phyloP scores from a whole-genome alignment of 2,797 vertebrate species.

The Hybognathus amarus region DNA sequence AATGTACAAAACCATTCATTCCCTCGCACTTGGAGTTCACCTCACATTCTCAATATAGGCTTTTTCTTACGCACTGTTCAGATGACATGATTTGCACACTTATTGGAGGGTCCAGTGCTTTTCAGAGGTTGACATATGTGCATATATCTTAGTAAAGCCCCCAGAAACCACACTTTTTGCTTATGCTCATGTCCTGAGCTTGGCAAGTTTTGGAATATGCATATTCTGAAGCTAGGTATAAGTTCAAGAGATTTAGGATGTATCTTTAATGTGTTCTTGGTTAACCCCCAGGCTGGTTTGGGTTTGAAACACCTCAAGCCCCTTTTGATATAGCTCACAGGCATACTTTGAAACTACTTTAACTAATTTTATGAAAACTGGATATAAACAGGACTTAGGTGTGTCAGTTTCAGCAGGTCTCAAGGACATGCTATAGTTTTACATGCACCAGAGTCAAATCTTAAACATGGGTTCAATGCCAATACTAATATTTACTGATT shows the following conservation, averaged over 20 bases:
- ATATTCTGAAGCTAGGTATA: background rate
- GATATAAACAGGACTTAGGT: background rate
- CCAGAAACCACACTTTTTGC: conserved; percentile 27
- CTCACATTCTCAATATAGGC: conserved; percentile 19
- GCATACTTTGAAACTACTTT: background rate
- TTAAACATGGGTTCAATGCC: background rate
- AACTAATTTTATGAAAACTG: background rate
- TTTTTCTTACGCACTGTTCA: conserved; percentile 10
- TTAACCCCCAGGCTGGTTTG: background rate
- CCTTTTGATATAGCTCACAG: conserved; percentile 3
- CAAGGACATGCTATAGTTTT: background rate
- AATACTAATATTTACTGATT: background rate
- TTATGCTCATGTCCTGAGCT: background rate
- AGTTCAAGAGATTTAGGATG: background rate
- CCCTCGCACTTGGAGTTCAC: conserved; percentile 6
- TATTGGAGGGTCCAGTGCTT: background rate
- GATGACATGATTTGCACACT: conserved; percentile 16
- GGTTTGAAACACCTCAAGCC: background rate
- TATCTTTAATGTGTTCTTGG: conserved; percentile 1
- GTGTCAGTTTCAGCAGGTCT: background rate
- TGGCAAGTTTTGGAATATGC: background rate
- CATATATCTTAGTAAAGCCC: conserved; percentile 9
- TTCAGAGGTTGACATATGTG: conserved; percentile 27
- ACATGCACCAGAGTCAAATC: background rate
- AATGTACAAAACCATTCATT: conserved; percentile 24